Evolutionary conservation across 1,140 invertebrate genomes (phyloP).

Genomic region (Orchesella cincta): DNA sequence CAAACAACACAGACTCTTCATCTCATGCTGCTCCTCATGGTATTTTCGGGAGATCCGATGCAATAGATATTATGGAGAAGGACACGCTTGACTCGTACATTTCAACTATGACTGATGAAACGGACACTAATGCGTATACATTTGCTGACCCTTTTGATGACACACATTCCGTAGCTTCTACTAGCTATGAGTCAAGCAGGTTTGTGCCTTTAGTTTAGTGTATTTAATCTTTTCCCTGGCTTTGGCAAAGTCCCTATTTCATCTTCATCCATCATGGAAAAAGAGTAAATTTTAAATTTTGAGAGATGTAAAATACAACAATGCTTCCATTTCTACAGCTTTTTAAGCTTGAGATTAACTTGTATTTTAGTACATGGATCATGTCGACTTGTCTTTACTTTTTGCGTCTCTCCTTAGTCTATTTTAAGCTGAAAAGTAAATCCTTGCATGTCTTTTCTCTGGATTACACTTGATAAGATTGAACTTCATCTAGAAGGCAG

Average conservation of each 20-base stretch:
- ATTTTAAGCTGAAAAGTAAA: no score
- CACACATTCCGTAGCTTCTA: constrained; percentile 42
- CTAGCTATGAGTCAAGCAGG: constrained; percentile 45
- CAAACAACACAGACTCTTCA: not conserved
- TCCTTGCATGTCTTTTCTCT: no score
- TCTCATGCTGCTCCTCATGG: no score
- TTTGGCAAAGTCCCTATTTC: not conserved
- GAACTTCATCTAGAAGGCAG: no score
- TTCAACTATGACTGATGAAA: constrained; percentile 40
- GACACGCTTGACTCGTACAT: constrained; percentile 39
- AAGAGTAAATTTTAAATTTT: no score
- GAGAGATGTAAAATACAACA: no score
- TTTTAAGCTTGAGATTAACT: no score
- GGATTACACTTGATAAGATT: no score
- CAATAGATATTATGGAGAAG: constrained; percentile 5
- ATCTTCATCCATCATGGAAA: constrained; percentile 18
- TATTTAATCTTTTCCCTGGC: not conserved
- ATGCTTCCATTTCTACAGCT: no score
- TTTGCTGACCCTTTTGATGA: constrained; percentile 46
- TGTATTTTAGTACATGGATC: no score
- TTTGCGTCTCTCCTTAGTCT: no score
- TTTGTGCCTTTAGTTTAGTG: constrained; percentile 16
- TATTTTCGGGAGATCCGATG: not conserved
- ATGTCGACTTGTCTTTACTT: no score
- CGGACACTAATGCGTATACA: constrained; percentile 42